Conservation (phyloP, 2,113 vertebrate genomes). For the Lepus americanus region DNA sequence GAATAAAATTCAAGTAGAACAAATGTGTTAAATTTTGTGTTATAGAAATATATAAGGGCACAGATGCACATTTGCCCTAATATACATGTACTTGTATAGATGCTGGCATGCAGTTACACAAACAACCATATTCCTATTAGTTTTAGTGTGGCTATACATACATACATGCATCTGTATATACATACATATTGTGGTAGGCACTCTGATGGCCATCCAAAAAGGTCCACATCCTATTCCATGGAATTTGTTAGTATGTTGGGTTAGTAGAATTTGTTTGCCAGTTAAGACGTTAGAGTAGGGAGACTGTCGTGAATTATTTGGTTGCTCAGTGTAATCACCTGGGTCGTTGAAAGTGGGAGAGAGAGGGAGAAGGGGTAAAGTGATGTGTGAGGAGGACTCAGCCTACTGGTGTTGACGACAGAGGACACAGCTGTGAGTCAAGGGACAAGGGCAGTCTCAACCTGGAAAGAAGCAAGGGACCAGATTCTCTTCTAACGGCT, state of each 20-base stretch:
- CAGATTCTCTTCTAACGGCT: neutral
- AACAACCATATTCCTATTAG: neutral
- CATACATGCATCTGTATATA: too few species aligned
- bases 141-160: neutral
- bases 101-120: neutral
- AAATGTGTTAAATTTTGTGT: neutral
- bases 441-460: neutral
- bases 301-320: neutral
- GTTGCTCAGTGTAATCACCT: neutral
- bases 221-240: neutral
- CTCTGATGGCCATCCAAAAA: neutral
- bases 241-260: conserved; percentile 1
- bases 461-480: neutral
- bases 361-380: neutral
- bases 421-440: neutral
- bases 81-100: neutral
- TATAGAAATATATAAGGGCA: neutral
- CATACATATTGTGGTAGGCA: neutral
- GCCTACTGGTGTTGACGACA: neutral
- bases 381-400: neutral
- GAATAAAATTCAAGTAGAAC: conserved; percentile 21
- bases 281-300: neutral
- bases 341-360: neutral
- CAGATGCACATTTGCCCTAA: neutral
- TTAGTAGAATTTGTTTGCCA: neutral